Conservation (phyloP, 2,888 invertebrate species). For the Drosophila differens region DNA sequence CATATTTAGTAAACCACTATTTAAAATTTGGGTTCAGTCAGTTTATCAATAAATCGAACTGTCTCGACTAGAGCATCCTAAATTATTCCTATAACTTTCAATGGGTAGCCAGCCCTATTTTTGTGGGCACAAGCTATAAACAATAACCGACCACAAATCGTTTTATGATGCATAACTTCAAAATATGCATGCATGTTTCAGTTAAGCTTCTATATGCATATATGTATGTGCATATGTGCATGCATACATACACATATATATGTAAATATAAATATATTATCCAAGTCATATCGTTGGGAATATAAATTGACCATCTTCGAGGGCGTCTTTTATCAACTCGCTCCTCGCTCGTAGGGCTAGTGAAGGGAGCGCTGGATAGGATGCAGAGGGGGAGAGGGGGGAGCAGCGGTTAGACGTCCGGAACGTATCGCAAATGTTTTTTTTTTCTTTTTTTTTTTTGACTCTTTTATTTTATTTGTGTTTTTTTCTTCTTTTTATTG, state of each 20-base stretch:
- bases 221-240: too few species aligned
- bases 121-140: background rate
- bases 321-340: slow-evolving; percentile 11
- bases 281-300: slow-evolving; percentile 15
- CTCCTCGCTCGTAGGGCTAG: background rate
- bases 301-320: slow-evolving; percentile 9
- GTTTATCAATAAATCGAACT: background rate
- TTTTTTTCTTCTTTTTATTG: slow-evolving; percentile 28
- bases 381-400: background rate
- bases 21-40: background rate
- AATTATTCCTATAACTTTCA: too few species aligned
- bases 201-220: background rate
- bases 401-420: background rate
- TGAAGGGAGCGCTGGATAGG: background rate
- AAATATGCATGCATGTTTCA: slow-evolving; percentile 19
- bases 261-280: background rate
- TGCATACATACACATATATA: background rate
- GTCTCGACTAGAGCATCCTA: background rate
- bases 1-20: background rate
- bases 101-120: background rate
- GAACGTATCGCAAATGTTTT: slow-evolving; percentile 18
- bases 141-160: slow-evolving; percentile 44
- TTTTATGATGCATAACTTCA: slow-evolving; percentile 61
- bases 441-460: slow-evolving; percentile 21
- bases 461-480: slow-evolving; percentile 17